phyloP scores from a whole-genome alignment of 30 jellyfish, hydroid and myxozoan genomes.

The Hydractinia echinata region DNA sequence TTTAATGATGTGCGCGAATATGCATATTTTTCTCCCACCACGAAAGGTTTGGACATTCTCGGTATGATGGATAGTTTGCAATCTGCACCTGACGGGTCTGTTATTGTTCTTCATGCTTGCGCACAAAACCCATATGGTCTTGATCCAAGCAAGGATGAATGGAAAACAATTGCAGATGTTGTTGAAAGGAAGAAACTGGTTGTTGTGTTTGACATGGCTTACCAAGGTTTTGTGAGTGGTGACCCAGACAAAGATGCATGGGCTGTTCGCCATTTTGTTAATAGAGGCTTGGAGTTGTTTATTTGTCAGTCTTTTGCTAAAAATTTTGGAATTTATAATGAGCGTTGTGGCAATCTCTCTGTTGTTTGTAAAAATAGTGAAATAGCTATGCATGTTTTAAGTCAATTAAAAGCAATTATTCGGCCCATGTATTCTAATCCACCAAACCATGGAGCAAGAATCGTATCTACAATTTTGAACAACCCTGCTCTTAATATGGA shows the following conservation, averaged over 20 bases:
- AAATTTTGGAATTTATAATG: conserved; percentile 92
- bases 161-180: conserved; percentile 77
- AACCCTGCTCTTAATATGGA: conserved; percentile 69
- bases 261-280: conserved; percentile 68
- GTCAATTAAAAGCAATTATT: conserved; percentile 63
- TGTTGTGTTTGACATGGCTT: conserved; percentile 84
- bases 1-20: conserved; percentile 60
- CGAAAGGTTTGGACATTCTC: conserved; percentile 57
- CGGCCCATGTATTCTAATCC: conserved; percentile 98
- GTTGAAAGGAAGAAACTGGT: conserved; percentile 64
- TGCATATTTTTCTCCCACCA: conserved; percentile 57
- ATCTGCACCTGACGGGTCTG: conserved; percentile 79
- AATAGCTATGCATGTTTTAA: conserved; percentile 53
- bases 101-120: conserved; percentile 76
- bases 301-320: conserved; percentile 93
- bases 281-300: conserved; percentile 71
- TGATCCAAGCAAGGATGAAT: conserved; percentile 75
- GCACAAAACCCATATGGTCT: conserved; percentile 99
- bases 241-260: conserved; percentile 81
- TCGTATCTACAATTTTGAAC: conserved; percentile 83
- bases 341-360: conserved; percentile 74
- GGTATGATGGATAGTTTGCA: conserved; percentile 73
- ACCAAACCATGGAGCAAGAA: conserved; percentile 97
- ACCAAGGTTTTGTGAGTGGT: conserved; percentile 91
- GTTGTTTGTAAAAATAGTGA: conserved; percentile 64